Evolutionary conservation across 2,113 vertebrate genomes (phyloP).

Genomic region (Syngnathus scovelli): DNA sequence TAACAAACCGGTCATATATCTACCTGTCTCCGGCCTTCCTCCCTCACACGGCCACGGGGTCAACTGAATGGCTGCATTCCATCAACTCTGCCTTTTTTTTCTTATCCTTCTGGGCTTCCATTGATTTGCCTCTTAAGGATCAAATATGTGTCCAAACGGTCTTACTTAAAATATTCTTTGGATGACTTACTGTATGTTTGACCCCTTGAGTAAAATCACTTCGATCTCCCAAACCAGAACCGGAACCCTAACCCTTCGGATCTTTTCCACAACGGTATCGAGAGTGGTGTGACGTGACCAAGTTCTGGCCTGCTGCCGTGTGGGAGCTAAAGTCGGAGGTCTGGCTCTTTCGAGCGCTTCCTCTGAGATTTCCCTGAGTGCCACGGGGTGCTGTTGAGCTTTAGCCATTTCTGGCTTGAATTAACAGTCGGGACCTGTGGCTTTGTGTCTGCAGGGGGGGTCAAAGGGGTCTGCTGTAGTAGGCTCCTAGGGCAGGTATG

Average conservation of each 20-base stretch:
- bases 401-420: constrained; percentile 63
- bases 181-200: not conserved
- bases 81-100: constrained; percentile 64
- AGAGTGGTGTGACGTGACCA: constrained; percentile 12
- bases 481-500: constrained; percentile 54
- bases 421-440: constrained; percentile 61
- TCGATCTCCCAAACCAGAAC: too few species aligned
- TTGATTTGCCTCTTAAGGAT: constrained; percentile 65
- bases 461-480: constrained; percentile 38
- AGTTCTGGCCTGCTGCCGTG: constrained; percentile 7
- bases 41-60: constrained; percentile 82
- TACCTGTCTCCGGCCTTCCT: constrained; percentile 96
- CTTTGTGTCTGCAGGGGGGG: constrained; percentile 49
- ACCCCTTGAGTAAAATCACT: not conserved
- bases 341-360: constrained; percentile 55
- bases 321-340: constrained; percentile 51
- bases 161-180: not conserved
- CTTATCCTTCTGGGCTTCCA: constrained; percentile 41
- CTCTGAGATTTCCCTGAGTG: constrained; percentile 52
- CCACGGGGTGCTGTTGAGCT: constrained; percentile 48
- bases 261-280: not conserved
- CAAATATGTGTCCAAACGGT: constrained; percentile 57
- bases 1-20: constrained; percentile 98
- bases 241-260: too few species aligned
- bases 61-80: constrained; percentile 85